Conservation (phyloP, 2,888 invertebrate species). For the Calameuta pallipes region DNA sequence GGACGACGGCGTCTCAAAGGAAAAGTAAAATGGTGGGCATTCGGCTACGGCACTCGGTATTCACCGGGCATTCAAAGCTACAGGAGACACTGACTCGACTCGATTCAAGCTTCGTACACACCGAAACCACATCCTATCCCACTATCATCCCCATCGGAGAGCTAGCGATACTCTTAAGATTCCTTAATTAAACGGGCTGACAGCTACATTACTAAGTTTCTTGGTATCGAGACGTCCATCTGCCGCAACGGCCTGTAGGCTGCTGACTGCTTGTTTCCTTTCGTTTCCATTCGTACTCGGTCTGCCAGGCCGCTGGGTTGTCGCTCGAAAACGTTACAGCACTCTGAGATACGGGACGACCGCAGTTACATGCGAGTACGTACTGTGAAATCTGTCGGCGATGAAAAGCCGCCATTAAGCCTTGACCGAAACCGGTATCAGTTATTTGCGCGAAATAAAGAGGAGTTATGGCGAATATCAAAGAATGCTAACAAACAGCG, state of each 20-base stretch:
- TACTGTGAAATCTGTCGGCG: neutral
- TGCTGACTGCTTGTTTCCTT: neutral
- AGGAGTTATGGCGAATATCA: neutral
- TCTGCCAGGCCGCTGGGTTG: neutral
- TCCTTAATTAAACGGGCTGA: conserved; percentile 62
- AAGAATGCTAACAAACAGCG: no score
- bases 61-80: neutral
- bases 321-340: neutral
- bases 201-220: conserved; percentile 59
- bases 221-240: conserved; percentile 44
- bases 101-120: neutral
- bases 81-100: neutral
- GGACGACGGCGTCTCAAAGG: neutral
- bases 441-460: neutral
- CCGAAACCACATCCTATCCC: neutral
- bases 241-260: conserved; percentile 9
- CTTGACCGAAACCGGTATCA: neutral
- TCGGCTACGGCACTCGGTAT: neutral
- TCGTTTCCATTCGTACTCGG: neutral
- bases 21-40: neutral
- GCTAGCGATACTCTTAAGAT: conserved; percentile 45
- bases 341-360: neutral
- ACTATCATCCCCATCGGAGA: conserved; percentile 17
- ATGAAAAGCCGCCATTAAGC: neutral
- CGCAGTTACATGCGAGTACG: neutral